These are phyloP conservation scores for Junco hyemalis DNA, from an alignment of 2,113 vertebrate species.

Conservation along the genomic window DNA sequence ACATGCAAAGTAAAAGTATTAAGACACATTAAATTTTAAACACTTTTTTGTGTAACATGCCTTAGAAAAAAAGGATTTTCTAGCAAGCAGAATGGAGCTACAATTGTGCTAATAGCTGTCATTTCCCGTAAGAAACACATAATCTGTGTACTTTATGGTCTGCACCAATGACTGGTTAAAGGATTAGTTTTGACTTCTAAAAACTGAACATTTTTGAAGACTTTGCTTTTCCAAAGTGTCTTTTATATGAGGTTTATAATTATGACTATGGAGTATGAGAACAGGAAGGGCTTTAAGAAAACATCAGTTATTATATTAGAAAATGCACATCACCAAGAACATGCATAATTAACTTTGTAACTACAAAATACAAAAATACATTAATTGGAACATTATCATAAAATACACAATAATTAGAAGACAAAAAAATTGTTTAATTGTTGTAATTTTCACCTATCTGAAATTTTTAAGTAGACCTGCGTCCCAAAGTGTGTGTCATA, in stretches of 20 bases:
- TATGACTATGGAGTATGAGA: not conserved
- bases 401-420: not conserved
- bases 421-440: not conserved
- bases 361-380: not conserved
- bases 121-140: not conserved
- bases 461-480: not conserved
- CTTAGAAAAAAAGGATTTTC: not conserved
- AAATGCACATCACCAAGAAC: not conserved
- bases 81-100: not conserved
- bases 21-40: not conserved
- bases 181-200: not conserved
- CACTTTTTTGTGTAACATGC: not conserved
- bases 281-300: not conserved
- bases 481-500: not conserved
- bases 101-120: not conserved
- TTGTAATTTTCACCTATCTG: not conserved
- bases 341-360: not conserved
- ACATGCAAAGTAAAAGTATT: not conserved
- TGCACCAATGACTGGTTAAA: not conserved
- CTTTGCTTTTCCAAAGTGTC: not conserved
- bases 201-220: not conserved
- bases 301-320: not conserved
- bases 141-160: not conserved
- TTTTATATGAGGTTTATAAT: not conserved
- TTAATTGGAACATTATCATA: not conserved